Base-by-base conservation (phyloP, 2,113 vertebrate species). In the Acrocephalus arundinaceus region DNA sequence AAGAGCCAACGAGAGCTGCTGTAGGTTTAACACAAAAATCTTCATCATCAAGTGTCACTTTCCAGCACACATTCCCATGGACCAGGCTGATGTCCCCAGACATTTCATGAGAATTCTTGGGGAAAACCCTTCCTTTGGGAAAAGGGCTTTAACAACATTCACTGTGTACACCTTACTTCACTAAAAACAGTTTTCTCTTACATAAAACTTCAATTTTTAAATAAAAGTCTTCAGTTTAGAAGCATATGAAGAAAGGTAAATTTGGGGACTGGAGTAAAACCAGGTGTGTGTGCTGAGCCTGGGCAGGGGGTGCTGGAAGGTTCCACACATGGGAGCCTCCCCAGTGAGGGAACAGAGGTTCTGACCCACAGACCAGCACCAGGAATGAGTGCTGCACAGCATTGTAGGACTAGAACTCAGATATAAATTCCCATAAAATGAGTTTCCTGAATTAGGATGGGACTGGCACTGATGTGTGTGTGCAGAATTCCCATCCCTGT, bases 341-440 rank as follows among this genome's bases (percentile, higher is more conserved):
- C 39, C 31, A 46, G 57, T 2, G 22, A 58, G 21, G 13, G 31
- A 66, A 33, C 0, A 54, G 15, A 35, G 5, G 33, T 41, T n/a
- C 57, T 79, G 27, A 41, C 5, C 27, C 43, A 59, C 4, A 39
- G 46, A 19, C 4, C 73, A 49, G 15, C 59, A 28, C 12, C 45
- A 49, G 59, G 12, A 79, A 15, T 0, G 4, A 45, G 27, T 2
- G 14, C 15, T 63, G 30, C 5, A 28, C 7, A 59, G 12, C 3
- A 21, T 59, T 37, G 27, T 8, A 37, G 17, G 33, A 46, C 62
- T 30, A 45, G 11, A 61, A 31, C 19, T 5, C 9, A 86, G 41
- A 4, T 16, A 14, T 18, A 81, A 48, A 22, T 24, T 15, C 7
- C 14, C 6, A 31, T 2, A 27, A 73, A 81, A 48, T 6, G 39